A percentile compares a stretch with the other conserved stretches of the same genome.
These are phyloP conservation scores for Ahaetulla prasina DNA, from an alignment of 2,113 vertebrate species.

Conservation along the genomic window DNA sequence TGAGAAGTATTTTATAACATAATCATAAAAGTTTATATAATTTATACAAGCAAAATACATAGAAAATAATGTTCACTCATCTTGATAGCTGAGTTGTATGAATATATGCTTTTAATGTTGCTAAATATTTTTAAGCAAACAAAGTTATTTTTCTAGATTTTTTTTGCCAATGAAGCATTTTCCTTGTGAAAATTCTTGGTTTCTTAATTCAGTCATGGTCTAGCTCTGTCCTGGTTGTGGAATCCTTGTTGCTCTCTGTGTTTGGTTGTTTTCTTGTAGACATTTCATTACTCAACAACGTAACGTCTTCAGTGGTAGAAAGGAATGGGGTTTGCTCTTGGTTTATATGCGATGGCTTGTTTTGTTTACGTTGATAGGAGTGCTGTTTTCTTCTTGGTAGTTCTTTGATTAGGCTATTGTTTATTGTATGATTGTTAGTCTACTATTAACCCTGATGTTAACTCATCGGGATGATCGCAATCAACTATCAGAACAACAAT, in stretches of 20 bases:
- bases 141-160: background rate
- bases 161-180: background rate
- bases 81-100: background rate
- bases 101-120: background rate
- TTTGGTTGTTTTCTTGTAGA: background rate
- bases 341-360: background rate
- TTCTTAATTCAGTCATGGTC: background rate
- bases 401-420: background rate
- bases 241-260: background rate
- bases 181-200: background rate
- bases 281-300: background rate
- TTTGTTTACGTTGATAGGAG: background rate
- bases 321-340: background rate
- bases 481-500: background rate
- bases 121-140: background rate
- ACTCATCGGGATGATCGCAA: background rate
- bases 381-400: background rate
- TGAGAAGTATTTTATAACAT: background rate
- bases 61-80: background rate
- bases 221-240: background rate
- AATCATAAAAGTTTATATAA: background rate
- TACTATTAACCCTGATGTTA: background rate
- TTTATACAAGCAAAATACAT: background rate
- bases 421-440: background rate
- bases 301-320: background rate